Evolutionary conservation across 2,113 vertebrate species (phyloP), one percentile per base, ranked within the genome.

Genomic region (Cyanistes caeruleus): DNA sequence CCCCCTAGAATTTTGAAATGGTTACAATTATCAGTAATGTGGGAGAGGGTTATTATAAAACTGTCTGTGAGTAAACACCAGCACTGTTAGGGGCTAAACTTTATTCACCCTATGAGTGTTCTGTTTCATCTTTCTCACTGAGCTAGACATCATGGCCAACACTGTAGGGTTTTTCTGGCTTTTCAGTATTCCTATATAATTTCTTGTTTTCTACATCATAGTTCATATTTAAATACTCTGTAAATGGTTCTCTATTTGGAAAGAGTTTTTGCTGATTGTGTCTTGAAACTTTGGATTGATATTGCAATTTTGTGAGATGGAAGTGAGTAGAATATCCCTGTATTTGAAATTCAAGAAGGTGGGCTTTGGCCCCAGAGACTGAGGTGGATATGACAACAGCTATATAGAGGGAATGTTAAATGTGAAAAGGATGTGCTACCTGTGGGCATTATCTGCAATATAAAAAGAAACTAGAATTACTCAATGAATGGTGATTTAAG

Each of bases 381-480:
- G 31, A 60, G 39, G 59, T 63, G 63, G 30, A 48, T 80, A 35
- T 44, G 58, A 55, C 44, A 83, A 10, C 39, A 93, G 33, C 48
- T 84, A n/a, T 84, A 76, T 59, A 74, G 88, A 64, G 27, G 18
- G 3, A 11, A 4, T 75, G n/a, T 80, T 91, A 80, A 88, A 90
- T 41, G 41, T 69, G 80, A 91, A 84, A 56, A 68, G 25, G 44
- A 28, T 75, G 33, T 10, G 8, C 72, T 92, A 87, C 35, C n/a
- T 89, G 12, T 53, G 39, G 51, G 14, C 16, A 68, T 58, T 82
- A 63, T 60, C 59, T 93, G 23, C 81, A 91, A 86, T 63, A 75
- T 23, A 85, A 95, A 75, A 90, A 88, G 11, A 89, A 90, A 78
- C 46, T 72, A 59, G 81, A 79, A 74, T 89, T 87, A 51, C 68